Conservation (phyloP, 2,888 invertebrate species). For the Frankliniella intonsa region DNA sequence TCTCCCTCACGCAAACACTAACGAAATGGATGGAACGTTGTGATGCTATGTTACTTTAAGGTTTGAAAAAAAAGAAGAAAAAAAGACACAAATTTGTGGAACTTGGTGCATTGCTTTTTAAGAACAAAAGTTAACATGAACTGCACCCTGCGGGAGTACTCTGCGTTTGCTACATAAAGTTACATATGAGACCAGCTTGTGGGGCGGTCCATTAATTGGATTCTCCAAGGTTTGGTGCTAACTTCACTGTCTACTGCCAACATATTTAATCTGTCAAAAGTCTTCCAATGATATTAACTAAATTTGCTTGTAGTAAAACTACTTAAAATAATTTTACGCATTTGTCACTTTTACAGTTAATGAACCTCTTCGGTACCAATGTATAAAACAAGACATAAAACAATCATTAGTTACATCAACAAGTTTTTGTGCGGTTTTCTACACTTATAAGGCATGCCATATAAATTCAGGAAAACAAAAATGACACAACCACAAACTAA, state of each 20-base stretch:
- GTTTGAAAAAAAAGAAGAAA: too few species aligned
- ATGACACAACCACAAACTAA: too few species aligned
- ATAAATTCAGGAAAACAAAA: too few species aligned
- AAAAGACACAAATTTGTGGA: constrained; percentile 30
- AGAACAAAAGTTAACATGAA: not conserved
- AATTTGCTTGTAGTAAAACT: not conserved
- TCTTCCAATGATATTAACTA: constrained; percentile 6
- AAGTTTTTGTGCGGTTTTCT: too few species aligned
- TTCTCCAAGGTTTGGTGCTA: not conserved
- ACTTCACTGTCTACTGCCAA: not conserved
- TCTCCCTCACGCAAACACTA: constrained; percentile 33
- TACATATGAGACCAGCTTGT: not conserved
- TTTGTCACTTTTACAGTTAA: not conserved
- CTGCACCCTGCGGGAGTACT: not conserved
- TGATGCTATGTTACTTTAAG: not conserved
- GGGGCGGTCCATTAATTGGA: not conserved
- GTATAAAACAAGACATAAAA: too few species aligned
- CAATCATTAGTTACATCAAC: too few species aligned
- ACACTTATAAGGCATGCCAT: too few species aligned
- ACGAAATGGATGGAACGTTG: constrained; percentile 33
- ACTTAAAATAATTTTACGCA: not conserved
- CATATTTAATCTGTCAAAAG: not conserved
- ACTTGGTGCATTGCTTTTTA: not conserved
- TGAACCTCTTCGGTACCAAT: too few species aligned
- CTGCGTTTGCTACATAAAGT: not conserved